Base-by-base conservation (phyloP, 2,888 invertebrate genomes). In the Drosophila kuntzei region DNA sequence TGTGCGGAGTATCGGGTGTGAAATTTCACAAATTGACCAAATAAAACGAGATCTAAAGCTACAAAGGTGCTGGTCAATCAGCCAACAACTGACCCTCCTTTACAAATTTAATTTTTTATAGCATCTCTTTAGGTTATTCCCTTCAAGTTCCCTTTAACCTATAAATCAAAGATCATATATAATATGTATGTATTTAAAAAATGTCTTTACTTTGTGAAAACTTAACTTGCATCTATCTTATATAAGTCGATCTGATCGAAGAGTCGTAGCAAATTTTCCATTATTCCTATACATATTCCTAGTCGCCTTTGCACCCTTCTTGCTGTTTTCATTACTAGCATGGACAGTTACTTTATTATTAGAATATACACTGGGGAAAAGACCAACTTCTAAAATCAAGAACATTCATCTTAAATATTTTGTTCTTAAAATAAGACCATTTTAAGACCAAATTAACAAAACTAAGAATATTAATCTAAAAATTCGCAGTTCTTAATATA, bases 21-120 rank as follows among this genome's bases (percentile, higher is more conserved):
- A 71, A 69, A 71, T 71, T 63, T 47, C 64, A 70, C 72, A 77
- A 72, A 82, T 77, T 78, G 68, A 79, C 77, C 85, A 62, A 66
- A 60, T 73, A 81, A 87, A 72, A 59, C 67, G 46, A 36, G 46
- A 53, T 43, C 73, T 14, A 60, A 59, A 46, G 78, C 64, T 50
- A 51, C 60, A 71, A 71, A 69, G 75, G 68, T 53, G 16, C 47
- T 66, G 59, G 22, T 37, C 72, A 50, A 55, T 55, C 47, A 50
- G 39, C 5, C 47, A 20, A 14, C 18, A 44, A 34, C 29, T 73
- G 62, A 63, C 63, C 65, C 54, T 47, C 25, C 51, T 44, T 57
- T 53, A 43, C 32, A 43, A 43, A 62, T 50, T 36, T 16, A n/a
- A 9, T 51, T 71, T 58, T 29, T 14, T 29, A 47, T 16, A 25